Evolutionary conservation across 2,797 vertebrate species (phyloP), one percentile per base, ranked within the genome.

Genomic region (Diceros bicornis): DNA sequence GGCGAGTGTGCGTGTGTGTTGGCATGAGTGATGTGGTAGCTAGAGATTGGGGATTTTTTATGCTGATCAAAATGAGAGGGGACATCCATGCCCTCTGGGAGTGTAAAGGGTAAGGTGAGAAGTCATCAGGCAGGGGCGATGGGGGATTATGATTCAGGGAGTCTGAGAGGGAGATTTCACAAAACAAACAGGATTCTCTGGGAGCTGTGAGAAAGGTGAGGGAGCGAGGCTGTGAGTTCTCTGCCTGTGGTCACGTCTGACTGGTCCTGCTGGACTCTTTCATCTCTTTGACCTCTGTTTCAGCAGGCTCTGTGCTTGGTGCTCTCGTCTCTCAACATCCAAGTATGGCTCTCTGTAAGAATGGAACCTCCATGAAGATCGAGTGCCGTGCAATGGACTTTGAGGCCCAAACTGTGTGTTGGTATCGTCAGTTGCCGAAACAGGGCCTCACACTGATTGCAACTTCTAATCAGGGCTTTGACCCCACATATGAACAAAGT

Each of bases 401-500:
- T 2, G 78, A 96, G 77, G 52, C 71, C 12, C 0, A 6, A 4
- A 3, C 1, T 5, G 1, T 97, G 37, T 0, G 21, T 20, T 97
- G 98, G 97, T 98, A 98, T 44, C 93, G 0, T 9, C 98, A 98
- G 68, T 21, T 13, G 1, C 88, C 55, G 0, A 44, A 81, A 64
- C 64, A 74, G n/a, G 16, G 82, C 41, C 59, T 98, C 9, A 7
- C 4, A 1, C 69, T 84, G 41, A 84, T 98, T 4, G 97, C 52
- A 3, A 92, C 57, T 66, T 97, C 95, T 10, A 97, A 86, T 1
- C 0, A 0, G 18, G 88, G 1, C 25, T 74, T 69, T 1, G 0
- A 0, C 0, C 5, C 0, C 57, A 64, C 32, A 0, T 64, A 97
- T 0, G 96, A 97, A 14, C 7, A 93, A 44, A 91, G 37, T 7